phyloP scores from a whole-genome alignment of 2,797 vertebrate genomes.

The Brotogeris chrysoptera region DNA sequence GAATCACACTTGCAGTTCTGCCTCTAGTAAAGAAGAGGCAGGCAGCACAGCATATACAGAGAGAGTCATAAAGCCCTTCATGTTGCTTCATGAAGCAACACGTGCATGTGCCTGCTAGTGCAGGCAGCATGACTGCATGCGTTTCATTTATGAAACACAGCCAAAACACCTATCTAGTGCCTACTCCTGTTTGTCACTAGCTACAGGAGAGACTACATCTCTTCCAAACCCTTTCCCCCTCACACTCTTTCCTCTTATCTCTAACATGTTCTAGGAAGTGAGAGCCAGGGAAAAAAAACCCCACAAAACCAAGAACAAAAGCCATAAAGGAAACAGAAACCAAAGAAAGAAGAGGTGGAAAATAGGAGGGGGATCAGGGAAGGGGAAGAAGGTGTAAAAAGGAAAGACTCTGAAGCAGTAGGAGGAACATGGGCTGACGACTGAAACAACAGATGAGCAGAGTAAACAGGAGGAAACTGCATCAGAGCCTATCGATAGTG shows the following conservation, averaged over 20 bases:
- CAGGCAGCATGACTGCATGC: background rate
- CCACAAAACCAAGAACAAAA: background rate
- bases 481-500: background rate
- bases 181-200: background rate
- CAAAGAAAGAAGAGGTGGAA: background rate
- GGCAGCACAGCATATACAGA: background rate
- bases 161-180: background rate
- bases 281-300: background rate
- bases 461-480: background rate
- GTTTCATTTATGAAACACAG: background rate
- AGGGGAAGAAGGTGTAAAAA: background rate
- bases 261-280: background rate
- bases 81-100: background rate
- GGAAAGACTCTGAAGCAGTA: background rate
- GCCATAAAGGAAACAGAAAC: background rate
- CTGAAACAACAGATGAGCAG: background rate
- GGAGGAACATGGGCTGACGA: background rate
- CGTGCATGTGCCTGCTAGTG: background rate
- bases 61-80: background rate
- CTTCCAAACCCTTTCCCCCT: background rate
- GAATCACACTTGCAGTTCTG: background rate
- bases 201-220: background rate
- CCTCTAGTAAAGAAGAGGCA: background rate
- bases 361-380: background rate
- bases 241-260: background rate